phyloP scores from a whole-genome alignment of 2,113 vertebrate species.

The Phaethornis superciliosus region DNA sequence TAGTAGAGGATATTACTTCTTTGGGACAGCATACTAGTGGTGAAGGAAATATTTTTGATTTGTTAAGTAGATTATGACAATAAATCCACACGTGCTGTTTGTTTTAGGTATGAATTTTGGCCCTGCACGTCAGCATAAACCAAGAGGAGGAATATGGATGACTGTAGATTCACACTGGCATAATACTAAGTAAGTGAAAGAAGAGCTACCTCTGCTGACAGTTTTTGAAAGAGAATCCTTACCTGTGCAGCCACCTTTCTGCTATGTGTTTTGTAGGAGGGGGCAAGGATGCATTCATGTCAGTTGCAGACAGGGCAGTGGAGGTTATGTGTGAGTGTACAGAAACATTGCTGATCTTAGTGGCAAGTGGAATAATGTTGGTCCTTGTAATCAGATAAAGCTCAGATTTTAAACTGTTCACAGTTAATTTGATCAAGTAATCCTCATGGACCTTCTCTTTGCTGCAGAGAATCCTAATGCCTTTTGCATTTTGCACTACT shows the following conservation, averaged over 20 bases:
- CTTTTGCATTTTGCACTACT: neutral
- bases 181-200: neutral
- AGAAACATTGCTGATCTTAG: neutral
- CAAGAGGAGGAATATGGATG: neutral
- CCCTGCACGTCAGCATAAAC: neutral
- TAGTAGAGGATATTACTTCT: neutral
- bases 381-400: neutral
- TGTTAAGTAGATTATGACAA: neutral
- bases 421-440: neutral
- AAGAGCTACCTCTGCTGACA: slow-evolving; percentile 20
- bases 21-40: neutral
- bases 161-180: fast-evolving
- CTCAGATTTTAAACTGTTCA: neutral
- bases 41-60: neutral
- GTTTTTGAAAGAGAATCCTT: neutral
- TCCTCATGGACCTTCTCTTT: neutral
- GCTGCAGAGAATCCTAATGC: neutral
- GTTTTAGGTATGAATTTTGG: neutral
- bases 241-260: neutral
- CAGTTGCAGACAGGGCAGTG: neutral
- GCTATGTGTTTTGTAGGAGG: neutral
- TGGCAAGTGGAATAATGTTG: neutral
- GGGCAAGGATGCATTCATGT: neutral
- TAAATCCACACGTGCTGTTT: neutral
- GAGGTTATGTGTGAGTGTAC: neutral